These are phyloP conservation scores for Eucera pruinosa DNA, from an alignment of 2,888 invertebrate species.

Conservation along the genomic window DNA sequence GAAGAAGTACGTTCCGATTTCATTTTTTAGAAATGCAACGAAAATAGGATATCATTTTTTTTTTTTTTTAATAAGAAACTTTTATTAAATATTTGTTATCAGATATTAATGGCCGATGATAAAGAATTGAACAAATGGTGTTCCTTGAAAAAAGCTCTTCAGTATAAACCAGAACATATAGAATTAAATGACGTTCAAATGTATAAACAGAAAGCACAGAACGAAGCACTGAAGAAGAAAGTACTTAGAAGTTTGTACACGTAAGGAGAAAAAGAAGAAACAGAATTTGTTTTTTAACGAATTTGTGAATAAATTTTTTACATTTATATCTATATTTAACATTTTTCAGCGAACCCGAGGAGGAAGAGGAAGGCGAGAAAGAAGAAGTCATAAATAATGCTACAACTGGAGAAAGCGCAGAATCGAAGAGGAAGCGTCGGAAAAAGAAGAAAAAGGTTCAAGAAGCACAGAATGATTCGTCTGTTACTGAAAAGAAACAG, in stretches of 20 bases:
- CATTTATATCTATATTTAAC: conserved; percentile 1
- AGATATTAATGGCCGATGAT: conserved; percentile 96
- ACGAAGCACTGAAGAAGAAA: conserved; percentile 90
- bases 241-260: conserved; percentile 91
- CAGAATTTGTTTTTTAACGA: background rate
- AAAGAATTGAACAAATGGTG: conserved; percentile 98
- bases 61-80: too few species aligned
- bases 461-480: background rate
- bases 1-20: conserved; percentile 90
- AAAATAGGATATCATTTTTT: background rate
- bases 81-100: conserved; percentile 61
- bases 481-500: background rate
- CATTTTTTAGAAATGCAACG: background rate
- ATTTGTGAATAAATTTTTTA: too few species aligned
- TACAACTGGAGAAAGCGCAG: conserved; percentile 70
- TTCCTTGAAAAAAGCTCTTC: conserved; percentile 94
- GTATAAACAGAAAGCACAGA: conserved; percentile 90
- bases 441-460: conserved; percentile 80
- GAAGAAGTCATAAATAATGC: conserved; percentile 71
- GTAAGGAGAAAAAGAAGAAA: conserved; percentile 73
- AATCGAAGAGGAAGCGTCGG: conserved; percentile 31
- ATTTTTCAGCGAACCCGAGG: conserved; percentile 59
- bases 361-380: conserved; percentile 76
- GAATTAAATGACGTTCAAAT: conserved; percentile 92
- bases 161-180: conserved; percentile 90